Percentiles rank a stretch among this genome's conserved stretches.
These are phyloP conservation scores for Drosophila tani DNA, from an alignment of 1,140 invertebrate genomes.

Conservation along the genomic window DNA sequence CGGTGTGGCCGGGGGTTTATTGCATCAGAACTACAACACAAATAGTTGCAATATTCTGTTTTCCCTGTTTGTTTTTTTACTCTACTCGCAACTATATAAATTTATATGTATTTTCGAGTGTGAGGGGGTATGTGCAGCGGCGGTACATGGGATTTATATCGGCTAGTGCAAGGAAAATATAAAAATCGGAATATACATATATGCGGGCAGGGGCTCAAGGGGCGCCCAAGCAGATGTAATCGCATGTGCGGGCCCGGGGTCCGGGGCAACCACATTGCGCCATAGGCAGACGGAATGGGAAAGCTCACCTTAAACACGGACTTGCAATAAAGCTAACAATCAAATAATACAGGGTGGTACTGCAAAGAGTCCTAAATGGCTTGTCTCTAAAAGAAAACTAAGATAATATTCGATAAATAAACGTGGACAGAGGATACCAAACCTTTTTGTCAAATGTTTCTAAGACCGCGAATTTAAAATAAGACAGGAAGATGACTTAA, in stretches of 20 bases:
- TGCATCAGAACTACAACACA: conserved; percentile 73
- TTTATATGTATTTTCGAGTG: conserved; percentile 24
- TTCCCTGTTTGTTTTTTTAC: conserved; percentile 46
- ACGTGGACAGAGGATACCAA: neutral
- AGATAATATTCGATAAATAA: neutral
- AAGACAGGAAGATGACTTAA: too few species aligned
- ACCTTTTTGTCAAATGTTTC: neutral
- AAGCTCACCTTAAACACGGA: conserved; percentile 30
- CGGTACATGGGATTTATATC: conserved; percentile 62
- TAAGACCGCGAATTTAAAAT: neutral
- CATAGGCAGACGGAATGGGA: conserved; percentile 11
- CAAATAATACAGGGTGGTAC: conserved; percentile 31
- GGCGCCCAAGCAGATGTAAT: conserved; percentile 27
- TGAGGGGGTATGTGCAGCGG: conserved; percentile 51
- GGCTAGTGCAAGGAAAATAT: conserved; percentile 38
- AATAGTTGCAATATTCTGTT: conserved; percentile 75
- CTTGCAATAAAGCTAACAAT: conserved; percentile 27
- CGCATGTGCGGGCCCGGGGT: conserved; percentile 6
- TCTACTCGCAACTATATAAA: conserved; percentile 38
- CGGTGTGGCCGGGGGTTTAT: conserved; percentile 11
- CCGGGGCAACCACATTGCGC: conserved; percentile 10
- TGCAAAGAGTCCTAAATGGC: neutral
- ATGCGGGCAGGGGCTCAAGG: conserved; percentile 15
- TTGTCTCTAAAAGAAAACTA: too few species aligned
- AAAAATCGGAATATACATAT: conserved; percentile 44